Evolutionary conservation across 2,797 vertebrate species (phyloP).

Genomic region (Limosa lapponica): DNA sequence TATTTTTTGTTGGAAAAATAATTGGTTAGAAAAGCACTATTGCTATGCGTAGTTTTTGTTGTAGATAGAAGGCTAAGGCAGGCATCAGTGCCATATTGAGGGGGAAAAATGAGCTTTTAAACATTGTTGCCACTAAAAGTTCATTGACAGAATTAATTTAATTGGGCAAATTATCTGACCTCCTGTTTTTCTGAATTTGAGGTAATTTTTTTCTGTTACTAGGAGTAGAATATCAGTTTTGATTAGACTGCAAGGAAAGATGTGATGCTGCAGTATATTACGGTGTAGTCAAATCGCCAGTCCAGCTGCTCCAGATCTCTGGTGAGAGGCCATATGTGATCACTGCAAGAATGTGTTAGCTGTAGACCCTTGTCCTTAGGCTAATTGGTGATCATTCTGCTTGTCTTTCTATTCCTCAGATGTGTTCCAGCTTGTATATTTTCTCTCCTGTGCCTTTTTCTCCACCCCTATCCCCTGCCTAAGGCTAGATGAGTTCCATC

Average conservation of each 20-base stretch:
- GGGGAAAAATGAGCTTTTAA: background rate
- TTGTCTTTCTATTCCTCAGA: background rate
- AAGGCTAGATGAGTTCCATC: constrained; percentile 42
- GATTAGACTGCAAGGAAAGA: background rate
- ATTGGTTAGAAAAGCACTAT: background rate
- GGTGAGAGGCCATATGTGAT: constrained; percentile 27
- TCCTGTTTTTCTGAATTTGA: background rate
- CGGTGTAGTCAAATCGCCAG: background rate
- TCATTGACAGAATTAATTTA: background rate
- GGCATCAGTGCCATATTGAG: background rate
- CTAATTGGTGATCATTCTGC: constrained; percentile 24
- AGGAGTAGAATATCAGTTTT: background rate
- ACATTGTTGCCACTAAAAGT: background rate
- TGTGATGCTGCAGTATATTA: background rate
- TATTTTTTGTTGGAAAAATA: background rate
- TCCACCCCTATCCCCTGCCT: background rate
- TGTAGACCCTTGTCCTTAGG: background rate
- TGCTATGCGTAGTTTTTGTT: background rate
- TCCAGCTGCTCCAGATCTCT: constrained; percentile 1
- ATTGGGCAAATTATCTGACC: background rate
- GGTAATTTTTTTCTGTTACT: background rate
- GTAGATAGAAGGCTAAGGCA: background rate
- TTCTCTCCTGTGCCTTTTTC: background rate
- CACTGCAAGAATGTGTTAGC: background rate
- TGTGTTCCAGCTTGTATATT: background rate